Evolutionary conservation across 2,113 vertebrate species (phyloP), one percentile per base, ranked within the genome.

Genomic region (Tupaia chinensis): DNA sequence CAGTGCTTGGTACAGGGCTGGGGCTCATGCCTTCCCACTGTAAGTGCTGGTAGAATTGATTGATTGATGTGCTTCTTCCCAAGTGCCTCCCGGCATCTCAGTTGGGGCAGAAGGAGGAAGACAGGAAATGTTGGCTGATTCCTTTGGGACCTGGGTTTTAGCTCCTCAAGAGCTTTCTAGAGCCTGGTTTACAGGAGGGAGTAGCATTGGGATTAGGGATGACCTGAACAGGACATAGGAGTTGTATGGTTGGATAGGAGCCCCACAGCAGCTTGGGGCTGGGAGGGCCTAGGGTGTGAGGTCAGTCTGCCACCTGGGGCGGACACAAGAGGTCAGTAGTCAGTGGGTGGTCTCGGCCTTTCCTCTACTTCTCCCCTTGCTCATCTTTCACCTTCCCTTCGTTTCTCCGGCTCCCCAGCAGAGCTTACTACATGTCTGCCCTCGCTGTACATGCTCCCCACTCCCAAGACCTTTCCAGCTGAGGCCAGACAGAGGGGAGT

Each of bases 111-210:
- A 23, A 94, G 63, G 89, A 91, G 73, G 85, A 16, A 44, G 54
- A 87, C 94, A 95, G 96, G 84, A 97, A 92, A 95, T 76, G 27
- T 9, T 91, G 79, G 58, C 74, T 0, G 9, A 34, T 80, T 72
- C 92, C 89, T 66, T 8, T 6, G 60, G 87, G 92, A 83, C 17
- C 89, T 72, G 76, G 61, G 84, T 70, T 89, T 93, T 54, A 22
- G 89, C 79, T 92, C 68, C 81, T 84, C 20, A 2, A 63, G 95
- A 93, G 87, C 92, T 86, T 93, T 82, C 93, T 93, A 58, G 69
- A n/a, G 66, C 70, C 80, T 79, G 79, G 32, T 73, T 89, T 96
- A 76, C 32, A 93, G 90, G 96, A 85, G 95, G 63, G 65, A 77
- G 72, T 16, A 17, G 32, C 79, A 85, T 88, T 44, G 29, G 90